Evolutionary conservation across 64 coral and sea anemone species (phyloP).

Genomic region (Astreopora myriophthalma): DNA sequence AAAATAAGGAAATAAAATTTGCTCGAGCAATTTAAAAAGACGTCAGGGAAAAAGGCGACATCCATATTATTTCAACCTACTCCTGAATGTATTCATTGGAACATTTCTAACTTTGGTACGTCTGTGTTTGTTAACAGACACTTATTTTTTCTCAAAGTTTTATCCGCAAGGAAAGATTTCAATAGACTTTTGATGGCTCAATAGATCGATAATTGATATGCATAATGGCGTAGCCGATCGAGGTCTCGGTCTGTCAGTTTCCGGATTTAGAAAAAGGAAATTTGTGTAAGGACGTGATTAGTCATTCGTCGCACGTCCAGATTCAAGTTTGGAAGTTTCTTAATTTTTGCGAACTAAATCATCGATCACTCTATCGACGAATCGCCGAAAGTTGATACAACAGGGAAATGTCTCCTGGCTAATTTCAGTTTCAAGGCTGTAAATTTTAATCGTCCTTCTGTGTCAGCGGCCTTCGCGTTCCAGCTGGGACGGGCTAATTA

Average conservation of each 20-base stretch:
- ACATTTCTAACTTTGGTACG: not conserved
- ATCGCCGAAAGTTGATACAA: not conserved
- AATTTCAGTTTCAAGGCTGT: not conserved
- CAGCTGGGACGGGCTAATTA: conserved; percentile 7
- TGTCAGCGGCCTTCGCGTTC: not conserved
- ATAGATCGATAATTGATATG: not conserved
- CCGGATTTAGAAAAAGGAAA: conserved; percentile 3
- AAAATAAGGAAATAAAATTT: conserved; percentile 34
- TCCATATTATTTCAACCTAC: too few relatives aligned
- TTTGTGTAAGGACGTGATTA: conserved; percentile 4
- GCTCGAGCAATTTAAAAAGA: not conserved
- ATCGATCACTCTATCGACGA: not conserved
- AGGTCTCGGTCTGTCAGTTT: not conserved
- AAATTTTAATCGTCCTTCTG: not conserved
- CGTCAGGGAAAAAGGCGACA: not conserved
- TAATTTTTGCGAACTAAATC: not conserved
- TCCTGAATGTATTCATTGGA: not conserved
- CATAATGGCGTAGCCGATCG: not conserved
- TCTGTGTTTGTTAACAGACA: not conserved
- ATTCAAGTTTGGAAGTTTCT: not conserved
- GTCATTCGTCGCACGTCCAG: conserved; percentile 27
- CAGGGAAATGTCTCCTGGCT: not conserved
- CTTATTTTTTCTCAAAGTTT: not conserved
- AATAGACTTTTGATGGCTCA: not conserved
- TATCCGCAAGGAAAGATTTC: not conserved